These are phyloP conservation scores for Clarias pachynema DNA, from an alignment of 2,797 vertebrate species.

Conservation along the genomic window DNA sequence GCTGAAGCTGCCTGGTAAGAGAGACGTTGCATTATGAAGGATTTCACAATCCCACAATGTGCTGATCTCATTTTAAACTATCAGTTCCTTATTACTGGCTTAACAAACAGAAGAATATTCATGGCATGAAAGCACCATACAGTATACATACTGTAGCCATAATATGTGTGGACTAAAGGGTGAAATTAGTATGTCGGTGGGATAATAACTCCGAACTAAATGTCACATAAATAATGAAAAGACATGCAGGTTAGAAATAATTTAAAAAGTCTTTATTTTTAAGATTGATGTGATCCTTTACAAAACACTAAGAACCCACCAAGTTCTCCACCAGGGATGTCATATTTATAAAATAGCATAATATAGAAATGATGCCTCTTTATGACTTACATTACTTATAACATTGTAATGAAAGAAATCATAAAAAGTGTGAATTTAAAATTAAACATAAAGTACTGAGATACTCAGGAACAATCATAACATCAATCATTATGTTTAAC, in stretches of 20 bases:
- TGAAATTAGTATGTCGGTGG: background rate
- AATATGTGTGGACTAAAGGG: background rate
- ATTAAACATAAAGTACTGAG: background rate
- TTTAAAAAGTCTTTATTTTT: slow-evolving; percentile 20
- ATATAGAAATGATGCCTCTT: slow-evolving; percentile 12
- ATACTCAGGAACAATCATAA: background rate
- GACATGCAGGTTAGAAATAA: background rate
- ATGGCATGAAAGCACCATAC: background rate
- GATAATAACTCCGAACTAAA: background rate
- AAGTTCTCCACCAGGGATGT: slow-evolving; percentile 30
- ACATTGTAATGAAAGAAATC: background rate
- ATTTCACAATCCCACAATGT: slow-evolving; percentile 69
- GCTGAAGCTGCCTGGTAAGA: background rate
- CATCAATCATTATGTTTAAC: background rate
- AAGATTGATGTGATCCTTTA: slow-evolving; percentile 8
- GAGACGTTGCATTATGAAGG: slow-evolving; percentile 27
- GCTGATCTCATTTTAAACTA: slow-evolving; percentile 58
- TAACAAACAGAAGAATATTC: slow-evolving; percentile 23
- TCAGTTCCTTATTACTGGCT: slow-evolving; percentile 68
- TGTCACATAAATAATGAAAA: background rate
- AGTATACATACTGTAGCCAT: background rate
- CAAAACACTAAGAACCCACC: slow-evolving; percentile 7
- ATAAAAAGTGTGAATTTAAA: background rate
- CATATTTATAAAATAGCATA: slow-evolving; percentile 22
- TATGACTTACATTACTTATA: background rate